A percentile compares a stretch with the other conserved stretches of the same genome.
phyloP scores from a whole-genome alignment of 2,888 invertebrate genomes.

The Ochlodes sylvanus region DNA sequence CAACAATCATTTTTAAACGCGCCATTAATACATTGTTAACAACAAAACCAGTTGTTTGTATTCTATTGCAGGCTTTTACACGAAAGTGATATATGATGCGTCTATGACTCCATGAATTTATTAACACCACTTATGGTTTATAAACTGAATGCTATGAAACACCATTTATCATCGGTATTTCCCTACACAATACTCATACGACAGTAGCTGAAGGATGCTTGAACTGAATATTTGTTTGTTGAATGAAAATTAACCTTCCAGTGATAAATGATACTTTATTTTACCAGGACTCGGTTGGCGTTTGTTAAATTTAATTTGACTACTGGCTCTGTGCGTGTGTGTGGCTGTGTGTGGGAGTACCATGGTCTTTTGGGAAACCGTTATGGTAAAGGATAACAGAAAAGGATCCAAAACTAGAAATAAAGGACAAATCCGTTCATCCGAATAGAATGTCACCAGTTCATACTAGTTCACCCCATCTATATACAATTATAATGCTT shows the following conservation, averaged over 20 bases:
- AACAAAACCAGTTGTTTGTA: constrained; percentile 9
- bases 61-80: constrained; percentile 16
- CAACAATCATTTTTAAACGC: background rate
- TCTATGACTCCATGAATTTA: constrained; percentile 20
- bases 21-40: background rate
- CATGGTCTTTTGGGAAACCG: no score
- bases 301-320: background rate
- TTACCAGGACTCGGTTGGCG: background rate
- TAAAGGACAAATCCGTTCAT: no score
- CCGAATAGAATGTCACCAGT: no score
- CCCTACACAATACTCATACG: constrained; percentile 17
- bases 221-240: constrained; percentile 10
- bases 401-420: no score
- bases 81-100: constrained; percentile 19
- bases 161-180: constrained; percentile 27
- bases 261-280: constrained; percentile 3
- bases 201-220: constrained; percentile 13
- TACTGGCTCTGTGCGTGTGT: no score
- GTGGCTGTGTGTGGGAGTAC: no score
- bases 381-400: no score
- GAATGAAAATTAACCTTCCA: constrained; percentile 13
- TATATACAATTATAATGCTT: no score
- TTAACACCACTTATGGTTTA: constrained; percentile 29
- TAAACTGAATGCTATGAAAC: constrained; percentile 23
- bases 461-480: no score